Evolutionary conservation across 2,113 vertebrate genomes (phyloP).

Genomic region (Ibidorhyncha struthersii): DNA sequence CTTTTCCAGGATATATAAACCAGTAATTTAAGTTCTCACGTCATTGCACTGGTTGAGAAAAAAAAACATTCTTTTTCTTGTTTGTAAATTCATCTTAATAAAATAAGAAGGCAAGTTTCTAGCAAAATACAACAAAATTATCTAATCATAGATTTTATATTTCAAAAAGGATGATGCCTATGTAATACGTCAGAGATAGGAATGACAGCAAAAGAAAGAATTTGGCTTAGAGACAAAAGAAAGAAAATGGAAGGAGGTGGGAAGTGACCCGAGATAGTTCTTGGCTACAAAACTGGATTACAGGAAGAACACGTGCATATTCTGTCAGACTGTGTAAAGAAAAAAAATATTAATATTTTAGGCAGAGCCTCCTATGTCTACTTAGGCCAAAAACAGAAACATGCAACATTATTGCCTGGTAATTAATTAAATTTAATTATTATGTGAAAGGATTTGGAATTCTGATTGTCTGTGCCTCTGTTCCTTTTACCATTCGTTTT

Average conservation of each 20-base stretch:
- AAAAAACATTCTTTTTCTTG: not conserved
- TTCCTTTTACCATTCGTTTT: not conserved
- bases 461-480: not conserved
- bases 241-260: not conserved
- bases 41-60: not conserved
- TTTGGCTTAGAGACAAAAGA: not conserved
- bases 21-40: not conserved
- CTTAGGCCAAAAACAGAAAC: not conserved
- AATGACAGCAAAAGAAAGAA: not conserved
- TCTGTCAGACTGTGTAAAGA: not conserved
- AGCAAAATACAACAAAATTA: not conserved
- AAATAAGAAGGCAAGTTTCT: not conserved
- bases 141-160: not conserved
- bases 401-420: not conserved
- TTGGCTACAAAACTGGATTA: not conserved
- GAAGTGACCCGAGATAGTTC: not conserved
- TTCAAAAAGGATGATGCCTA: not conserved
- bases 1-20: not conserved
- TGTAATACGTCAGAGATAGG: not conserved
- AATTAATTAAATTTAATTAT: not conserved
- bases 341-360: not conserved
- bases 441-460: not conserved
- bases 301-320: not conserved
- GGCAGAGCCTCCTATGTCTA: not conserved
- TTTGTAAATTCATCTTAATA: not conserved